Evolutionary conservation across 2,888 invertebrate species (phyloP), one percentile per base, ranked within the genome.

Genomic region (Microchrysa polita): DNA sequence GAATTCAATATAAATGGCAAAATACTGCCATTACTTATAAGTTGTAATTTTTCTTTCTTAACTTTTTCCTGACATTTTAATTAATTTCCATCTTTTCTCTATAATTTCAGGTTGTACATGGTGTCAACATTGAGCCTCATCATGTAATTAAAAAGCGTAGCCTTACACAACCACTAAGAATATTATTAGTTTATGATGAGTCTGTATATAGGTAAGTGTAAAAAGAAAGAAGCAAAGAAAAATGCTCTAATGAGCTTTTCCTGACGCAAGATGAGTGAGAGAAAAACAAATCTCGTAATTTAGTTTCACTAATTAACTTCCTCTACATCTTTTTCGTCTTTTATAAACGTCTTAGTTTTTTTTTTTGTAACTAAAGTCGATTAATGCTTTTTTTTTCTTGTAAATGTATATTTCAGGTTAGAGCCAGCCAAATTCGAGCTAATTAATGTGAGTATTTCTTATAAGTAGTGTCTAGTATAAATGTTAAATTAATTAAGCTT

Each of bases 151-250:
- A 88, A 81, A 94, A 92, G 81, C 87, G 95, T 75, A 94, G 92
- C 80, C 88, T 93, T 79, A 91, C 91, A 84, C 94, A 95, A 80
- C 93, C 93, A 0, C 86, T 96, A 78, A 88, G 95, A 81, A 95
- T 96, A 80, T 89, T 94, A 77, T 88, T 96, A 78, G 90, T 91
- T 82, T 96, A 96, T 81, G 96, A 96, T 82, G 90, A 92, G 78
- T 95, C 95, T 81, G 94, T 96, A 61, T 93, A 92, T 86, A 92
- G 93, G 94, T 94, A 82, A 88, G 90, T 83, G 67, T 59, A 16
- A 22, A 20, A n/a, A n/a, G n/a, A n/a, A n/a, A n/a, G n/a, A n/a
- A n/a, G n/a, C n/a, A n/a, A n/a, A n/a, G n/a, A n/a, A n/a, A n/a
- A n/a, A n/a, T n/a, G 18, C 48, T 48, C 27, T 48, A 48, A 48